These are phyloP conservation scores for Laspeyria flexula DNA, from an alignment of 2,888 invertebrate genomes.

Conservation along the genomic window DNA sequence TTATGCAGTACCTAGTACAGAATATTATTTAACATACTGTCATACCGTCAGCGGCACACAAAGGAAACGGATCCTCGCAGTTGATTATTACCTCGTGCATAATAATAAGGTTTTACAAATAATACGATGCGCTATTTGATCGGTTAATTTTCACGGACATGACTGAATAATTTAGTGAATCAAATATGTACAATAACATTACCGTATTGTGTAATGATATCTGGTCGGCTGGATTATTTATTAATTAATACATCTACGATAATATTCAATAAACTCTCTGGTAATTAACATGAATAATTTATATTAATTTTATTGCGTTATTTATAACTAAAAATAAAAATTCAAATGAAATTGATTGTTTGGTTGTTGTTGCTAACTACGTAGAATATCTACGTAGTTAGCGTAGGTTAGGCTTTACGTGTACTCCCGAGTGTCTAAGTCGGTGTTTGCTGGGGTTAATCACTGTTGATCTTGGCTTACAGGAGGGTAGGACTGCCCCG, in stretches of 20 bases:
- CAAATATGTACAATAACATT: conserved; percentile 40
- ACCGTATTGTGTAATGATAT: conserved; percentile 33
- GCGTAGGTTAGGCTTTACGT: too few relatives aligned
- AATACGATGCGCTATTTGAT: conserved; percentile 50
- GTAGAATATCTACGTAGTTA: too few relatives aligned
- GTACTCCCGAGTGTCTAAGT: too few relatives aligned
- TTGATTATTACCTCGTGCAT: conserved; percentile 38
- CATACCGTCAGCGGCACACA: conserved; percentile 16
- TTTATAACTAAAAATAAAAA: background rate
- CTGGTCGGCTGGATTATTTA: conserved; percentile 14
- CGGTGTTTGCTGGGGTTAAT: too few relatives aligned
- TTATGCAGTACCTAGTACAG: too few relatives aligned
- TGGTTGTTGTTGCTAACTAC: too few relatives aligned
- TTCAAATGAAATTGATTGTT: background rate
- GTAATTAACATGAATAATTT: background rate
- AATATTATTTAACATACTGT: too few relatives aligned
- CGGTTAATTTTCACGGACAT: conserved; percentile 46
- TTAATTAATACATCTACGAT: conserved; percentile 18
- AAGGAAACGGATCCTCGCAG: conserved; percentile 20
- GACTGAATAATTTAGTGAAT: conserved; percentile 49
- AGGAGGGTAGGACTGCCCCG: too few relatives aligned
- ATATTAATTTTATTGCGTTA: background rate
- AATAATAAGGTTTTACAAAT: conserved; percentile 49
- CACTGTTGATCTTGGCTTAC: too few relatives aligned
- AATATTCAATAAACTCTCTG: background rate